Evolutionary conservation across 2,888 invertebrate genomes (phyloP), one percentile per base, ranked within the genome.

Genomic region (Altica lythri): DNA sequence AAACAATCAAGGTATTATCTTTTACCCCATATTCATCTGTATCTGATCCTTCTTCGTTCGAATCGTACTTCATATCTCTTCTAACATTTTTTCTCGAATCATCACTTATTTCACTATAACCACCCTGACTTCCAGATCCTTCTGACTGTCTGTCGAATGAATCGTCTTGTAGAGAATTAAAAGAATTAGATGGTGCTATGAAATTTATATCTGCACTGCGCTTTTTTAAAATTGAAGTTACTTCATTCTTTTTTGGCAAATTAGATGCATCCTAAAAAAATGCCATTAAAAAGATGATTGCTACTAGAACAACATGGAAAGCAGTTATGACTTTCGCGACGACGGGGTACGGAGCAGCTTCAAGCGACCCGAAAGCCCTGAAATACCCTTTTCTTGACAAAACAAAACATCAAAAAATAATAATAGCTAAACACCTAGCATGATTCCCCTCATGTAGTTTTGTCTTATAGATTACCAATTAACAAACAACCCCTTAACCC

Each of bases 41-140:
- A 72, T 90, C 91, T 0, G 88, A 88, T 61, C 87, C 88, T 61
- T 87, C 88, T 0, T 88, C 88, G 2, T 88, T 88, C 12, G 86
- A 85, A 0, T 86, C 86, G 53, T 85, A 75, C 55, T 72, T 76
- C 54, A 85, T 76, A 13, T 83, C 83, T 1, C 84, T 86, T 61
- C 85, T 74, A 68, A 86, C 77, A 2, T 86, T 86, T 59, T 83
- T 78, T 18, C 86, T 80, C 1, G 86, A 83, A 54, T 88, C 87
- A 65, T 87, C 87, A 57, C 85, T 85, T 45, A 84, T 76, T 18
- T 80, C 84, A 78, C 83, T 84, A 56, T 81, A 81, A 65, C 82
- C 82, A 51, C 85, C 83, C 72, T 86, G 82, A 67, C 87, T 88
- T 27, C 82, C 81, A 0, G 87, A 86, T 71, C 86, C 88, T 66